These are phyloP conservation scores for Cephalopterus ornatus DNA, from an alignment of 2,113 vertebrate species.

Conservation along the genomic window DNA sequence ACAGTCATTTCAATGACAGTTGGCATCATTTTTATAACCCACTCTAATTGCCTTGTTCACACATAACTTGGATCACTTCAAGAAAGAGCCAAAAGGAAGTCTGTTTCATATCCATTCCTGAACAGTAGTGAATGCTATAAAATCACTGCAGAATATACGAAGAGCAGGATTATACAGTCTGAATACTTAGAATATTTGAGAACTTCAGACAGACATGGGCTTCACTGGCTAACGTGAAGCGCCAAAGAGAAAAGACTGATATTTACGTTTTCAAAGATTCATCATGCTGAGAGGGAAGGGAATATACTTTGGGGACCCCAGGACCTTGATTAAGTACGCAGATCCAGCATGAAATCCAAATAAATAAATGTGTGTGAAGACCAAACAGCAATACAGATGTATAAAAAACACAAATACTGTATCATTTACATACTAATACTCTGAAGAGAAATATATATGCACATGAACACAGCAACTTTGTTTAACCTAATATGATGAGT, in stretches of 20 bases:
- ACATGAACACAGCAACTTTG: background rate
- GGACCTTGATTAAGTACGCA: background rate
- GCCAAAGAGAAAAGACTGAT: background rate
- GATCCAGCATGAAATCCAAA: background rate
- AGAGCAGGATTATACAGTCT: background rate
- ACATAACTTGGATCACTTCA: background rate
- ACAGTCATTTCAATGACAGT: background rate
- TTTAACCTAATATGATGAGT: background rate
- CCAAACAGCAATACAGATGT: background rate
- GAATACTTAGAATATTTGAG: background rate
- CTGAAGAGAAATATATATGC: background rate
- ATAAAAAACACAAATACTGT: background rate
- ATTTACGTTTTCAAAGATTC: background rate
- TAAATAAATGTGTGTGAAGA: background rate
- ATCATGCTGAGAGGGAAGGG: background rate
- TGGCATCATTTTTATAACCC: background rate
- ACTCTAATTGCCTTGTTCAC: background rate
- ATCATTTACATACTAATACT: accelerated
- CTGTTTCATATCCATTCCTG: background rate
- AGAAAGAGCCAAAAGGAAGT: background rate
- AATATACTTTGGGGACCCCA: background rate
- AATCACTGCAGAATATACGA: background rate
- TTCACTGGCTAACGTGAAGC: background rate
- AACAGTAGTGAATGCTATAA: background rate
- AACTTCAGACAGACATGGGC: background rate